Conservation (phyloP, 2,888 invertebrate species). For the Nebria brevicollis region DNA sequence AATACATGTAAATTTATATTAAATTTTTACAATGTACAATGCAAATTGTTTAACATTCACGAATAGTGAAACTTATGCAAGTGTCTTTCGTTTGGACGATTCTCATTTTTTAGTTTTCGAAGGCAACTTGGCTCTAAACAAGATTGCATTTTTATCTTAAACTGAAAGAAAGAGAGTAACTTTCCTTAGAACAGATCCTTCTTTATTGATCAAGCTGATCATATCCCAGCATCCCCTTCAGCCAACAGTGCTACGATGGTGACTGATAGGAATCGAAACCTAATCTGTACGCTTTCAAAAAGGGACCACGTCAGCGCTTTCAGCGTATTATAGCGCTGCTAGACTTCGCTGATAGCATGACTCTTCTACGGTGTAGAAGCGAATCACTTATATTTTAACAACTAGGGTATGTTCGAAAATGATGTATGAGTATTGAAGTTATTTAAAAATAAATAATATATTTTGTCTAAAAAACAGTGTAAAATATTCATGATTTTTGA, state of each 20-base stretch:
- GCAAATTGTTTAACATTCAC: too few species aligned
- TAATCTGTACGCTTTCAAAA: slow-evolving; percentile 17
- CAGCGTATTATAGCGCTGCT: slow-evolving; percentile 10
- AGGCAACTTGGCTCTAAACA: background rate
- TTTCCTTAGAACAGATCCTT: slow-evolving; percentile 2
- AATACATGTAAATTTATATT: too few species aligned
- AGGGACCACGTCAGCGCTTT: slow-evolving; percentile 20
- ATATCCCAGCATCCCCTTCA: slow-evolving; percentile 5
- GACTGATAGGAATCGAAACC: slow-evolving; percentile 22
- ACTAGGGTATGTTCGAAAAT: background rate
- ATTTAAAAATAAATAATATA: background rate
- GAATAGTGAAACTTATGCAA: background rate
- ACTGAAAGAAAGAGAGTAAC: slow-evolving; percentile 6
- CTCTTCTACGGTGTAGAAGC: background rate
- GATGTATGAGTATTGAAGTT: background rate
- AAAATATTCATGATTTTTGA: background rate
- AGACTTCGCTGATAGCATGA: background rate
- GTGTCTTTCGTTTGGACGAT: background rate
- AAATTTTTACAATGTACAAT: too few species aligned
- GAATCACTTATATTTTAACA: background rate
- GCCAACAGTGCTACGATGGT: background rate
- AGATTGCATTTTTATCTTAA: slow-evolving; percentile 12
- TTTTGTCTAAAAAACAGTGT: background rate
- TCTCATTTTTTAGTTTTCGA: background rate
- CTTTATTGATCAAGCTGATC: slow-evolving; percentile 5